phyloP scores from a whole-genome alignment of 2,797 vertebrate genomes.

The Epinephelus awoara region DNA sequence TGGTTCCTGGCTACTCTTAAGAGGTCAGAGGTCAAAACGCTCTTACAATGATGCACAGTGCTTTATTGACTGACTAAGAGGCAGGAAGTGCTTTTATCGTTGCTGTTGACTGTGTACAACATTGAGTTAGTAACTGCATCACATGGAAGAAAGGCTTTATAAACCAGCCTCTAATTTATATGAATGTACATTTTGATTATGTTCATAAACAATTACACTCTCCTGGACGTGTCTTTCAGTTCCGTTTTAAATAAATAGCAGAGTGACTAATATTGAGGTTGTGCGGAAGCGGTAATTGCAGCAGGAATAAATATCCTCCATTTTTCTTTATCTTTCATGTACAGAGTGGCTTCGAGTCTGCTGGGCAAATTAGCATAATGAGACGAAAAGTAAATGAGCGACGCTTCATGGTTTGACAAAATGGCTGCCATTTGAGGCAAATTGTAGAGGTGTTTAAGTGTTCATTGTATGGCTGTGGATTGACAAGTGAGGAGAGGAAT shows the following conservation, averaged over 20 bases:
- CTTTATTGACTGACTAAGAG: slow-evolving; percentile 59
- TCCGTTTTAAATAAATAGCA: slow-evolving; percentile 47
- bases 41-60: slow-evolving; percentile 47
- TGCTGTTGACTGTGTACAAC: slow-evolving; percentile 14
- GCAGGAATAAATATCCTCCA: slow-evolving; percentile 61
- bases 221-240: slow-evolving; percentile 41
- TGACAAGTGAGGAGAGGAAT: slow-evolving; percentile 44
- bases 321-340: slow-evolving; percentile 76
- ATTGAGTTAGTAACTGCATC: slow-evolving; percentile 11
- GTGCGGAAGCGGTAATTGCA: slow-evolving; percentile 65
- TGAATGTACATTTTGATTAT: slow-evolving; percentile 37
- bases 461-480: slow-evolving; percentile 12
- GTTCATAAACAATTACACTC: slow-evolving; percentile 47
- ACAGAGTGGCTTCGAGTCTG: slow-evolving; percentile 65
- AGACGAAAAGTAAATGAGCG: slow-evolving; percentile 62
- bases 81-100: slow-evolving; percentile 50
- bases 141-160: not conserved
- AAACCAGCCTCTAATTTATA: slow-evolving; percentile 34
- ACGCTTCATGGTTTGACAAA: slow-evolving; percentile 64
- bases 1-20: slow-evolving; percentile 48
- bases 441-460: slow-evolving; percentile 49
- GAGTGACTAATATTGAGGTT: slow-evolving; percentile 57
- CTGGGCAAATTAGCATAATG: slow-evolving; percentile 72
- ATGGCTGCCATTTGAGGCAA: slow-evolving; percentile 68
- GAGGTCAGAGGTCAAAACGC: slow-evolving; percentile 70